phyloP scores from a whole-genome alignment of 2,113 vertebrate species.

The Xiphorhynchus elegans region DNA sequence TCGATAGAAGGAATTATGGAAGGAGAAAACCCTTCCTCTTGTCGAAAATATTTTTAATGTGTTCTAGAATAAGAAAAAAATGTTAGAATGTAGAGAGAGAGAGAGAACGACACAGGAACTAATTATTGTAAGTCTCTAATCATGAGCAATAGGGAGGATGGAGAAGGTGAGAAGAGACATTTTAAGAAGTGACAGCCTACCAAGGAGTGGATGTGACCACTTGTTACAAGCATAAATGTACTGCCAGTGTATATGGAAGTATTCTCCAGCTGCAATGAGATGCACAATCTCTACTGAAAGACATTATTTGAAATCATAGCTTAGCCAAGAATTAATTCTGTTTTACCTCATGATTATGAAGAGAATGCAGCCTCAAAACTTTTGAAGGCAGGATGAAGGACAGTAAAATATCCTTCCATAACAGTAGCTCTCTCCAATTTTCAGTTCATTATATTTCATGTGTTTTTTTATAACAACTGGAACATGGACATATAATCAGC shows the following conservation, averaged over 20 bases:
- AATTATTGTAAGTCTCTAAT: neutral
- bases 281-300: neutral
- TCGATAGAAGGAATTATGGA: neutral
- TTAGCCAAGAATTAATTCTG: neutral
- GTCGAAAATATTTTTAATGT: neutral
- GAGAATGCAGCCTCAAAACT: neutral
- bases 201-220: neutral
- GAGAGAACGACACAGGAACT: neutral
- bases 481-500: neutral
- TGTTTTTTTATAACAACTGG: neutral
- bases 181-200: neutral
- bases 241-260: neutral
- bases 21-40: neutral
- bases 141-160: neutral
- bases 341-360: neutral
- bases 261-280: neutral
- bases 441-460: neutral
- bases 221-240: neutral
- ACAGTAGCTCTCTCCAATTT: neutral
- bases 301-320: neutral
- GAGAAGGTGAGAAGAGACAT: neutral
- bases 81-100: neutral
- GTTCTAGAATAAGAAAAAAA: neutral
- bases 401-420: neutral
- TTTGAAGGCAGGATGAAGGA: neutral